Conservation (phyloP, 2,113 vertebrate genomes). For the Podarcis raffonei region DNA sequence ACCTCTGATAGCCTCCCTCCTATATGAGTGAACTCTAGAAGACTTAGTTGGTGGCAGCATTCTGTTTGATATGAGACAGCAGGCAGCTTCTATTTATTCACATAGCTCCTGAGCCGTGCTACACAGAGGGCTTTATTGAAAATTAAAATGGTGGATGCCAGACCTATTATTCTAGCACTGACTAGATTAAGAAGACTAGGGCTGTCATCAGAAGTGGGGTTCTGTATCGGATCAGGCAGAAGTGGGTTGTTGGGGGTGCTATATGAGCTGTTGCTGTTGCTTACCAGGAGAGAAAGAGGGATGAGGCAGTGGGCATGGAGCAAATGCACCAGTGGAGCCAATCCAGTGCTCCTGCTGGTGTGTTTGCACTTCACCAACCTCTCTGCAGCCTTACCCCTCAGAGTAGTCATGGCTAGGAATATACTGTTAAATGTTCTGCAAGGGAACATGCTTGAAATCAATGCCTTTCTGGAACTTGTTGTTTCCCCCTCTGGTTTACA, state of each 20-base stretch:
- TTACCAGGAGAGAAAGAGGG: too few species aligned
- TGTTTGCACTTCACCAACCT: too few species aligned
- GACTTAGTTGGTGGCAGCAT: neutral
- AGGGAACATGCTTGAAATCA: neutral
- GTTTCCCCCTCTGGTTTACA: neutral
- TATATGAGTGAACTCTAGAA: neutral
- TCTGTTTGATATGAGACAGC: neutral
- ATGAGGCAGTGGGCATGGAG: too few species aligned
- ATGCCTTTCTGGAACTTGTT: neutral
- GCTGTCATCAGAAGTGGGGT: neutral
- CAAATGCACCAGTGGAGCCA: too few species aligned
- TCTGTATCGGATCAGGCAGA: neutral
- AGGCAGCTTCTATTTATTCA: neutral
- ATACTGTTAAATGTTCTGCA: fast-evolving
- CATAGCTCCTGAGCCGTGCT: neutral
- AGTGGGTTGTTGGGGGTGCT: too few species aligned
- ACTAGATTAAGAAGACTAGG: neutral
- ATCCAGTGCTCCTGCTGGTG: too few species aligned
- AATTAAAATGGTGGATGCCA: neutral
- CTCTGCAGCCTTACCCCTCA: too few species aligned
- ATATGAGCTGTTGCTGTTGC: too few species aligned
- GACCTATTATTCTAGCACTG: neutral
- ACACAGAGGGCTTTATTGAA: neutral
- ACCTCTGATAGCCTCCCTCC: neutral
- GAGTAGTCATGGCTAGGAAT: too few species aligned